Conservation (phyloP, 2,888 invertebrate species). For the Gari tellinella region DNA sequence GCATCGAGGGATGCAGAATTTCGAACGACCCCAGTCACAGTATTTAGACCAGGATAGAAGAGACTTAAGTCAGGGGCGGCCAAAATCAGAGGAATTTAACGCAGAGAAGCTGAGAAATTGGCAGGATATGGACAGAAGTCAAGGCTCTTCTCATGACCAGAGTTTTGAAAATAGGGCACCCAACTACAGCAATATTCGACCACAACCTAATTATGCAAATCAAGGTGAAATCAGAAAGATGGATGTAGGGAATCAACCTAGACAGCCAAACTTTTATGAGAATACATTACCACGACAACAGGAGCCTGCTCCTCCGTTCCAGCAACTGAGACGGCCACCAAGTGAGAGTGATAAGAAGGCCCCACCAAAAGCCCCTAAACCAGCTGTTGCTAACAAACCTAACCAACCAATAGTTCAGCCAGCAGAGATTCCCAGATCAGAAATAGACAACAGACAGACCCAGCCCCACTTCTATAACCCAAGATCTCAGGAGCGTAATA, state of each 20-base stretch:
- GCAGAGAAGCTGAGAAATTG: conserved; percentile 73
- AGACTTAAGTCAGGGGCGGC: conserved; percentile 66
- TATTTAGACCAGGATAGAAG: conserved; percentile 68
- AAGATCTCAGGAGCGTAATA: conserved; percentile 39
- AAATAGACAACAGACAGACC: conserved; percentile 71
- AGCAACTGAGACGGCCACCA: conserved; percentile 68
- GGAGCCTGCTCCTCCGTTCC: conserved; percentile 76
- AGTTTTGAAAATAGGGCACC: conserved; percentile 67
- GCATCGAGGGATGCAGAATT: conserved; percentile 62
- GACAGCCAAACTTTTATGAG: conserved; percentile 79
- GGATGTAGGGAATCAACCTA: conserved; percentile 73
- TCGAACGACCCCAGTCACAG: conserved; percentile 76
- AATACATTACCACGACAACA: conserved; percentile 74
- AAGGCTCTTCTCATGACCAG: conserved; percentile 64
- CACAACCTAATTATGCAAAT: conserved; percentile 71
- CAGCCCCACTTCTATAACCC: conserved; percentile 74
- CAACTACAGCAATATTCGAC: conserved; percentile 68
- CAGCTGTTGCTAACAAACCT: conserved; percentile 69
- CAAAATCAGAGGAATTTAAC: conserved; percentile 76
- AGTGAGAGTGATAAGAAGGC: conserved; percentile 57
- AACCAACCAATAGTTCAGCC: conserved; percentile 67
- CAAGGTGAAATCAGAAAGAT: conserved; percentile 80
- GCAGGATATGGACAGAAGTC: conserved; percentile 75
- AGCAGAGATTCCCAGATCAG: conserved; percentile 71
- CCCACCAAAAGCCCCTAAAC: conserved; percentile 65